These are phyloP conservation scores for Miltochrista miniata DNA, from an alignment of 2,888 invertebrate genomes.

Conservation along the genomic window DNA sequence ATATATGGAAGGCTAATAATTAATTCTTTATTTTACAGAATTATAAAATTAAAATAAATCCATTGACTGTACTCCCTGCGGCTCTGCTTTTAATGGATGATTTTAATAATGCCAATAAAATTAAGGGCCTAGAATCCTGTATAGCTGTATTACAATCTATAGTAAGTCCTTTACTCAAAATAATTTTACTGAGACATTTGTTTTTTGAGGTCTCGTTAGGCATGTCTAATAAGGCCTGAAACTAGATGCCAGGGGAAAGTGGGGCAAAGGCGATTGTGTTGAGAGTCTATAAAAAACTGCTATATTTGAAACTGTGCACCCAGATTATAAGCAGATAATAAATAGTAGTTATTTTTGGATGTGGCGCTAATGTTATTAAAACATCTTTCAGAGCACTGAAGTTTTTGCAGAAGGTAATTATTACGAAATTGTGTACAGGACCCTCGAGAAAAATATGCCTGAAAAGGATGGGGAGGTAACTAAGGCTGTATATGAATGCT, in stretches of 20 bases:
- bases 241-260: too few species aligned
- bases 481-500: conserved; percentile 50
- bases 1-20: too few species aligned
- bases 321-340: too few species aligned
- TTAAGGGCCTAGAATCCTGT: conserved; percentile 63
- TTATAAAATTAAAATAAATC: conserved; percentile 50
- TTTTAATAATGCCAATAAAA: conserved; percentile 53
- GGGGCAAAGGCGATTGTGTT: too few species aligned
- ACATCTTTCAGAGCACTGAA: neutral
- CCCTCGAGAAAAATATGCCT: conserved; percentile 50
- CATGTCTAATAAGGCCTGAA: too few species aligned
- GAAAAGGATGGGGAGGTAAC: conserved; percentile 61
- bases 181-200: too few species aligned
- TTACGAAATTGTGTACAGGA: conserved; percentile 67
- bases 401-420: conserved; percentile 66
- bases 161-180: conserved; percentile 45
- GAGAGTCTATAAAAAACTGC: too few species aligned
- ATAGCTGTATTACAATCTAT: conserved; percentile 53
- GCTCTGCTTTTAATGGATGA: conserved; percentile 67
- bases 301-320: too few species aligned
- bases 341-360: too few species aligned
- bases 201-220: too few species aligned
- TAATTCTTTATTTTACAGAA: conserved; percentile 50
- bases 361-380: neutral
- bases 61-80: conserved; percentile 57